phyloP scores from a whole-genome alignment of 2,113 vertebrate species.

The Empidonax traillii region DNA sequence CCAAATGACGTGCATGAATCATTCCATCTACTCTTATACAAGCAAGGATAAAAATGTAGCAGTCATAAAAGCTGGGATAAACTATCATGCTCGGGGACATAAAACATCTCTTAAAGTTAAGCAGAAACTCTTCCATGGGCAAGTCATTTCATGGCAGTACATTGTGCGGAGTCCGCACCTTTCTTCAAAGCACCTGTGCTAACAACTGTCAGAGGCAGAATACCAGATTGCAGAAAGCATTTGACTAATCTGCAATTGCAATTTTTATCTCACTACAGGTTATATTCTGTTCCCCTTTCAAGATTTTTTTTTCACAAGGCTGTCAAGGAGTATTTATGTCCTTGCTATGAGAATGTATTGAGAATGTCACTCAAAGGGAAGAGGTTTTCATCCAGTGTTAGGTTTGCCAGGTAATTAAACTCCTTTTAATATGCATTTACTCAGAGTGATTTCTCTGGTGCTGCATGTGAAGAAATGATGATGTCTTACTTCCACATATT shows the following conservation, averaged over 20 bases:
- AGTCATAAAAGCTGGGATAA: background rate
- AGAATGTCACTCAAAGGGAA: background rate
- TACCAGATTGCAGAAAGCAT: background rate
- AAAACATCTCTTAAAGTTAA: background rate
- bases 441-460: background rate
- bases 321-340: background rate
- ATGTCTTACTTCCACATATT: background rate
- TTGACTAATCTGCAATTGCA: background rate
- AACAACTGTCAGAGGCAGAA: background rate
- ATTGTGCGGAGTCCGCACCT: background rate
- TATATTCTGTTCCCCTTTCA: background rate
- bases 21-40: background rate
- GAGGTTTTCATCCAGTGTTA: background rate
- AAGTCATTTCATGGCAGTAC: background rate
- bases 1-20: conserved; percentile 33
- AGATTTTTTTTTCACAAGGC: background rate
- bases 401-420: background rate
- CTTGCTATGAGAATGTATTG: background rate
- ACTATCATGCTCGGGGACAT: background rate
- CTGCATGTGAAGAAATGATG: background rate
- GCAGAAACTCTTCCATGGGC: background rate
- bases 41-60: conserved; percentile 16
- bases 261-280: background rate
- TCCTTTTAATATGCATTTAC: background rate
- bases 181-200: background rate